These are phyloP conservation scores for Falco concolor DNA, from an alignment of 2,797 vertebrate species.

Conservation along the genomic window DNA sequence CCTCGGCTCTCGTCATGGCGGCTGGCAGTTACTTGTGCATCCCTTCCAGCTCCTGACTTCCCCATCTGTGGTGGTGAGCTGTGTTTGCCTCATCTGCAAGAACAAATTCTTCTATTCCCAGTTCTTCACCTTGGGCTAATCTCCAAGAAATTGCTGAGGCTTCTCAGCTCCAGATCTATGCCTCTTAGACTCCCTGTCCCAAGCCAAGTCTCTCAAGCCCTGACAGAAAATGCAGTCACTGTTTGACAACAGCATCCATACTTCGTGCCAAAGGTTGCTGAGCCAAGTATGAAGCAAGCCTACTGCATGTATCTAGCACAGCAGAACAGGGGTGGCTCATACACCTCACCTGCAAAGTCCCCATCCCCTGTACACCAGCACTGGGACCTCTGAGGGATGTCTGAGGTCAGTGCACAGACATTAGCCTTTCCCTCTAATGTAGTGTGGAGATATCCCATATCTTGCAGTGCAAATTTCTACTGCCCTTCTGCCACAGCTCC, in stretches of 20 bases:
- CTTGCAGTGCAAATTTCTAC: background rate
- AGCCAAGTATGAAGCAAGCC: conserved; percentile 15
- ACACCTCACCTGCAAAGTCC: background rate
- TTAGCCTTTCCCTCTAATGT: background rate
- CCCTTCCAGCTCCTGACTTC: background rate
- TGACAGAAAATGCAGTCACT: conserved; percentile 57
- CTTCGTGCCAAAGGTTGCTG: background rate
- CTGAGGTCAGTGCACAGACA: background rate
- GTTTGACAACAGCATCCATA: conserved; percentile 46
- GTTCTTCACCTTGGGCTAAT: background rate
- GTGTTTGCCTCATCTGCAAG: background rate
- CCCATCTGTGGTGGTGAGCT: background rate
- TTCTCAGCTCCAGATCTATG: conserved; percentile 42
- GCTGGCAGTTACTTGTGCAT: background rate
- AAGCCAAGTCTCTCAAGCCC: conserved; percentile 25
- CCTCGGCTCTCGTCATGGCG: background rate
- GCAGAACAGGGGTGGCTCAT: background rate
- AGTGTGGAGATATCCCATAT: background rate
- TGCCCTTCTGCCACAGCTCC: background rate
- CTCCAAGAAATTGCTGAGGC: conserved; percentile 9
- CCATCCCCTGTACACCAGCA: background rate
- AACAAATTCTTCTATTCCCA: conserved; percentile 42
- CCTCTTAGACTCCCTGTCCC: conserved; percentile 32
- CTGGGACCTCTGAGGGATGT: background rate
- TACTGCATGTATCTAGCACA: background rate